Evolutionary conservation across 92 coral and sea anemone species (phyloP).

Genomic region (Epizoanthus rinbou): DNA sequence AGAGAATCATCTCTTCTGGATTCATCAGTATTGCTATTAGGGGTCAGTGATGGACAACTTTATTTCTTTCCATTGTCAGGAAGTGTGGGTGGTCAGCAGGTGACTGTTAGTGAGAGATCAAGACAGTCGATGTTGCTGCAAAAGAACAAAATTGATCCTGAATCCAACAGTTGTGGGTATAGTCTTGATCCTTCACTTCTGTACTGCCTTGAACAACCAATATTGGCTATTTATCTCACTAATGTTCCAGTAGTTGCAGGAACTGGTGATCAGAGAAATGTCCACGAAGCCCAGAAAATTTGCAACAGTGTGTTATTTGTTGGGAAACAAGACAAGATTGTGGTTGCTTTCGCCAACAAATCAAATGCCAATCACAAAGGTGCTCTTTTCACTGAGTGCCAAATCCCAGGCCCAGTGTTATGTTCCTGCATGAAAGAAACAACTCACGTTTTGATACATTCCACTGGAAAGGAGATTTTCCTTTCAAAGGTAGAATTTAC

Average conservation of each 20-base stretch:
- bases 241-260: conserved; percentile 3
- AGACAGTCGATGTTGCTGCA: not conserved
- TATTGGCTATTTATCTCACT: conserved; percentile 48
- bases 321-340: conserved; percentile 61
- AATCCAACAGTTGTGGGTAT: not conserved
- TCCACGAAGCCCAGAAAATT: not conserved
- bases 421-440: conserved; percentile 50
- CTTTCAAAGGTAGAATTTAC: conserved; percentile 39
- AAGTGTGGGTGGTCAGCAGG: not conserved
- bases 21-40: conserved; percentile 46
- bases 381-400: conserved; percentile 32
- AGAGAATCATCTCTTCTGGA: conserved; percentile 47
- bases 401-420: conserved; percentile 58
- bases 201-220: conserved; percentile 56
- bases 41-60: conserved; percentile 50
- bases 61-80: conserved; percentile 27
- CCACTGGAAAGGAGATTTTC: conserved; percentile 66
- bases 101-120: not conserved
- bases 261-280: not conserved
- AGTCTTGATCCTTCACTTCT: conserved; percentile 37
- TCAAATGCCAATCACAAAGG: not conserved
- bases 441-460: conserved; percentile 48
- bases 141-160: not conserved
- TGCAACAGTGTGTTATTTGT: conserved; percentile 52
- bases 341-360: conserved; percentile 31